Evolutionary conservation across 2,888 invertebrate species (phyloP).

Genomic region (Tenodera sinensis): DNA sequence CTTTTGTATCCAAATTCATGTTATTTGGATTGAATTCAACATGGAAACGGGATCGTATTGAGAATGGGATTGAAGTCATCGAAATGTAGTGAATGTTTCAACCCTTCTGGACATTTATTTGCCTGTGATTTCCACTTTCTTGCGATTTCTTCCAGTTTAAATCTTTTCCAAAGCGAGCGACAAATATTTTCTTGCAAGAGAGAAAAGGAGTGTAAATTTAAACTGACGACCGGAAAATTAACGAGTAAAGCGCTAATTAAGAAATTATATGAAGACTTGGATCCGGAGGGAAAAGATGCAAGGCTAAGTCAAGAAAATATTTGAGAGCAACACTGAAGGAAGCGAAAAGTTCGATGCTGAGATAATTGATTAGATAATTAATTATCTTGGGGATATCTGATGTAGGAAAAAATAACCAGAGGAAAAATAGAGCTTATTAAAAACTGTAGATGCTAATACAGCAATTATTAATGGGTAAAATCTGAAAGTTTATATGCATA

Average conservation of each 20-base stretch:
- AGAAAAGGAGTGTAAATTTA: not conserved
- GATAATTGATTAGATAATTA: not conserved
- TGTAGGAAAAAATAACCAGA: not conserved
- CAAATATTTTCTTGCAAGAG: not conserved
- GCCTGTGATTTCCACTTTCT: too few species aligned
- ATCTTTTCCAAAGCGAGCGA: not conserved
- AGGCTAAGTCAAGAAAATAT: not conserved
- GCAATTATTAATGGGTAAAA: too few species aligned
- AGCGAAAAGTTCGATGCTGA: not conserved
- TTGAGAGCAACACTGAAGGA: not conserved
- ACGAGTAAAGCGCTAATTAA: not conserved
- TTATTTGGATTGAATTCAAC: too few species aligned
- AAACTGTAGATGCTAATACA: too few species aligned
- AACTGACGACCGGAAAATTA: not conserved
- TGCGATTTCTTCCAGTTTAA: not conserved
- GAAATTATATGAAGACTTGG: not conserved
- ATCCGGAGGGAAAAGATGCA: not conserved
- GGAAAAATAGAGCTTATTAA: not conserved
- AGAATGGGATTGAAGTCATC: too few species aligned
- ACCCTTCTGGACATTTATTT: too few species aligned
- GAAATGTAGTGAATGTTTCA: too few species aligned
- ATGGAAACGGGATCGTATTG: too few species aligned
- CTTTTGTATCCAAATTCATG: too few species aligned
- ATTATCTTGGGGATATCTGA: not conserved
- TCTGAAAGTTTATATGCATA: too few species aligned